These are phyloP conservation scores for Watsonalla cultraria DNA, from an alignment of 2,888 invertebrate genomes.

Conservation along the genomic window DNA sequence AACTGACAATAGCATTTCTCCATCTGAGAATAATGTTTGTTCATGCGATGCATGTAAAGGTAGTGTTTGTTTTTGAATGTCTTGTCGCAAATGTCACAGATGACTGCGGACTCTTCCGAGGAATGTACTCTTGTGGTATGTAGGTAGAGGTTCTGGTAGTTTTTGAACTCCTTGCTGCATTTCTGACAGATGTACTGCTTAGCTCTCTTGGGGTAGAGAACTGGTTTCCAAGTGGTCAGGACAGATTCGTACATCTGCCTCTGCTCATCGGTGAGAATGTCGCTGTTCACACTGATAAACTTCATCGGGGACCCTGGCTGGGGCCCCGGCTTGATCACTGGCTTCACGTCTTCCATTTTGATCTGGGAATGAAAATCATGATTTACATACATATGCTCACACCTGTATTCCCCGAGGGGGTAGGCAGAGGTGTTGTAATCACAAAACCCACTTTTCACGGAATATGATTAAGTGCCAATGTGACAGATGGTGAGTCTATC, in stretches of 20 bases:
- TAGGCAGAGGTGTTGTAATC: no score
- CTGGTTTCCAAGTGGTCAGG: conserved; percentile 62
- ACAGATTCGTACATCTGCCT: conserved; percentile 69
- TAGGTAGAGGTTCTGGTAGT: conserved; percentile 64
- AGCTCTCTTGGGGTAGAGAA: conserved; percentile 51
- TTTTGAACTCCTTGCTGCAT: conserved; percentile 68
- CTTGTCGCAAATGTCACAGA: conserved; percentile 65
- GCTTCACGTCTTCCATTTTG: neutral
- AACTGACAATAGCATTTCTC: conserved; percentile 68
- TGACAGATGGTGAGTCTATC: no score
- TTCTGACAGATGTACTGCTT: conserved; percentile 63
- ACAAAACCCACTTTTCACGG: no score
- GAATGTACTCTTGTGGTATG: conserved; percentile 69
- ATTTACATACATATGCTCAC: no score
- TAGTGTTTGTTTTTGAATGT: conserved; percentile 71
- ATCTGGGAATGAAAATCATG: neutral
- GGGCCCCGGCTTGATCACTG: conserved; percentile 1
- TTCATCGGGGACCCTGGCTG: conserved; percentile 37
- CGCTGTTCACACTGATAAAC: conserved; percentile 60
- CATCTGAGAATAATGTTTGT: conserved; percentile 66
- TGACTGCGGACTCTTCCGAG: conserved; percentile 59
- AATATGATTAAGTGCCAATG: no score
- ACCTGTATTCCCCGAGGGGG: no score
- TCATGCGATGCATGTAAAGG: conserved; percentile 71
- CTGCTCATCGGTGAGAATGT: conserved; percentile 56